Evolutionary conservation across 2,888 invertebrate species (phyloP).

Genomic region (Neoscelio sp.): DNA sequence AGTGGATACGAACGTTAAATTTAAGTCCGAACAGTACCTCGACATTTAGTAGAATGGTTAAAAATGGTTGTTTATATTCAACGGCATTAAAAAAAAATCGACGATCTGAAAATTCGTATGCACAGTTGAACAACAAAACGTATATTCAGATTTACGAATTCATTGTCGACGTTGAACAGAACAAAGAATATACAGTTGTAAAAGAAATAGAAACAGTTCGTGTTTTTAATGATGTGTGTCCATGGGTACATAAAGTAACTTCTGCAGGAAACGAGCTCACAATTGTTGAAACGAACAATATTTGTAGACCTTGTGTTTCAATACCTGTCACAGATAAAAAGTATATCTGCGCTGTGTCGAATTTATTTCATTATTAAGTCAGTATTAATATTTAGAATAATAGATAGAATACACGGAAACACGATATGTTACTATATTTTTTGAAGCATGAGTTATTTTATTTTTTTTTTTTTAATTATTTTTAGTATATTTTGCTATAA

Average conservation of each 20-base stretch:
- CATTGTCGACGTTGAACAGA: slow-evolving; percentile 9
- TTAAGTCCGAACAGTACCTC: background rate
- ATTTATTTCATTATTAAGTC: slow-evolving; percentile 37
- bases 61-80: slow-evolving; percentile 34
- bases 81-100: slow-evolving; percentile 6
- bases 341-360: slow-evolving; percentile 2
- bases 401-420: too few species aligned
- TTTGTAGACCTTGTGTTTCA: slow-evolving; percentile 14
- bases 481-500: too few species aligned
- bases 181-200: slow-evolving; percentile 19
- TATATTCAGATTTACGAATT: slow-evolving; percentile 33
- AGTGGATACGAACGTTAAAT: slow-evolving; percentile 20
- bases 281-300: slow-evolving; percentile 9
- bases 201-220: slow-evolving; percentile 5
- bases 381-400: too few species aligned
- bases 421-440: too few species aligned
- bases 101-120: slow-evolving; percentile 41
- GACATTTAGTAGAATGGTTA: slow-evolving; percentile 22
- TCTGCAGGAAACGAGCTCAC: slow-evolving; percentile 1
- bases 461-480: too few species aligned
- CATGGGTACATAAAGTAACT: background rate
- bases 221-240: background rate
- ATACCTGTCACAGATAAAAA: background rate
- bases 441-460: too few species aligned
- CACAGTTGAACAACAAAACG: slow-evolving; percentile 11